A percentile compares a stretch with the other conserved stretches of the same genome.
Evolutionary conservation across 2,113 vertebrate species (phyloP).

Genomic region (Oceanites oceanicus): DNA sequence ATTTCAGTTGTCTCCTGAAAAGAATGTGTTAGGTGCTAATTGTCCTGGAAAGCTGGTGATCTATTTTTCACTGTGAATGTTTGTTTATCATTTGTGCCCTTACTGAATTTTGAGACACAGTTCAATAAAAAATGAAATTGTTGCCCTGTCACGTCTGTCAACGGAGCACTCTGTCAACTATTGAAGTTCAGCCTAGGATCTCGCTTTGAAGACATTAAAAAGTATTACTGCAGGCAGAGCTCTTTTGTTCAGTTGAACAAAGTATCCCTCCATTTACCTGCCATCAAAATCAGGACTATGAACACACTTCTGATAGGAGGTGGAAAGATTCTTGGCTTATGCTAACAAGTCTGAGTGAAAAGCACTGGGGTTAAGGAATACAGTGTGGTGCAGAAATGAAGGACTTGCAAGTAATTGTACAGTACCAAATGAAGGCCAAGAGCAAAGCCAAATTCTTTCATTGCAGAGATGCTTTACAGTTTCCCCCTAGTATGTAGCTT

Average conservation of each 20-base stretch:
- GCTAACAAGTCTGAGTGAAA: background rate
- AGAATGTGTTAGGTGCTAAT: background rate
- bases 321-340: background rate
- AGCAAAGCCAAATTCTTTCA: background rate
- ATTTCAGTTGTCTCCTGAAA: background rate
- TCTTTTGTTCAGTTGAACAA: background rate
- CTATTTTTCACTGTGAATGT: background rate
- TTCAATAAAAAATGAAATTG: constrained; percentile 15
- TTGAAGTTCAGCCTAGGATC: background rate
- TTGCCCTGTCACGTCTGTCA: background rate
- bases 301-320: background rate
- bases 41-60: background rate
- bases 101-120: background rate
- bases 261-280: background rate
- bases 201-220: background rate
- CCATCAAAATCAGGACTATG: background rate
- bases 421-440: background rate
- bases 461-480: background rate
- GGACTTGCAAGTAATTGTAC: background rate
- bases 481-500: background rate
- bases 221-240: background rate
- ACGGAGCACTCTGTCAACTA: background rate
- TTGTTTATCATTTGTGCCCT: background rate
- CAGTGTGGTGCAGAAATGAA: background rate
- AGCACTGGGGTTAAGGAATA: background rate